A percentile compares a stretch with the other conserved stretches of the same genome.
Conservation (phyloP, 2,113 vertebrate species). For the Scophthalmus maximus region DNA sequence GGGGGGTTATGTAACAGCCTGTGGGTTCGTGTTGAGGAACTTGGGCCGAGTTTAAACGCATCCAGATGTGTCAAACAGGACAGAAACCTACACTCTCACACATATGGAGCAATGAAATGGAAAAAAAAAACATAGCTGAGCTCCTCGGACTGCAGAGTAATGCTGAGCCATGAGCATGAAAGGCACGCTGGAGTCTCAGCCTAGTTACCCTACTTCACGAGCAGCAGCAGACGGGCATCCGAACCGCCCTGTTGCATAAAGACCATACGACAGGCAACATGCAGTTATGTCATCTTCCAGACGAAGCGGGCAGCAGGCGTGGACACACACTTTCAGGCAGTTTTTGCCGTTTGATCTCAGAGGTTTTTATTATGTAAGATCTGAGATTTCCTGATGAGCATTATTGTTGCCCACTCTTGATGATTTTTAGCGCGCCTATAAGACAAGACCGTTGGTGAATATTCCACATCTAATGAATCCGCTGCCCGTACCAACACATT, state of each 20-base stretch:
- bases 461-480: too few species aligned
- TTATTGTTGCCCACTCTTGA: conserved; percentile 75
- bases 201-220: conserved; percentile 51
- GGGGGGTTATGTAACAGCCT: conserved; percentile 74
- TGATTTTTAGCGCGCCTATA: too few species aligned
- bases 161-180: conserved; percentile 70
- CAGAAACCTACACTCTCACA: conserved; percentile 39
- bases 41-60: conserved; percentile 65
- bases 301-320: not conserved
- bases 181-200: conserved; percentile 54
- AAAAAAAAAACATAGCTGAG: conserved; percentile 30
- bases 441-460: too few species aligned
- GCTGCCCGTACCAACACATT: not conserved
- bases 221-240: conserved; percentile 41
- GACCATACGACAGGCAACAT: conserved; percentile 21
- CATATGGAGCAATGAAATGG: conserved; percentile 4
- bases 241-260: conserved; percentile 9
- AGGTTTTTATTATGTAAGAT: conserved; percentile 68
- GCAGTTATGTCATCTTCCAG: not conserved
- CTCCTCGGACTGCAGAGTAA: conserved; percentile 70
- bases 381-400: conserved; percentile 65
- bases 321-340: not conserved
- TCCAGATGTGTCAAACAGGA: conserved; percentile 76
- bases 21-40: conserved; percentile 72
- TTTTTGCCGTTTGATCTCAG: conserved; percentile 35